Evolutionary conservation across 1,140 invertebrate genomes (phyloP), one percentile per base, ranked within the genome.

Genomic region (Aphidius ervi): DNA sequence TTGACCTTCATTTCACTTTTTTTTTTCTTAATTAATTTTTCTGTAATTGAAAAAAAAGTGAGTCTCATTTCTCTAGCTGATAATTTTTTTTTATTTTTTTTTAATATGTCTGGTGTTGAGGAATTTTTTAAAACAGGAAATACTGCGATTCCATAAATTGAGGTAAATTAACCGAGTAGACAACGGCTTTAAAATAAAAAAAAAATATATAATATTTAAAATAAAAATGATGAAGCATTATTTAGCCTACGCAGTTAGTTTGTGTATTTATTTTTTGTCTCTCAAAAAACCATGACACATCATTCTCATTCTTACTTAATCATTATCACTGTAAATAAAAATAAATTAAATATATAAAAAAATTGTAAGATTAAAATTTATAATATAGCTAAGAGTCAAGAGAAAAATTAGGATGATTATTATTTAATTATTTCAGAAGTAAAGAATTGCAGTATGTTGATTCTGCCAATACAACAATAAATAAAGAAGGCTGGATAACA

Each of bases 401-500:
- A 23, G 5, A 49, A 49, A 49, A 49, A 3, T 9, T 20, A 3
- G 43, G 7, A 9, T 31, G 23, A 1, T 31, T 31, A 31, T 58
- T 68, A 40, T 54, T 63, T 7, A 57, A 67, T 67, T 59, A 62
- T 81, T 80, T 45, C 67, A 88, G 86, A 37, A 83, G 84, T 67
- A 73, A 83, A 62, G 84, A 88, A 70, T 75, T 90, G 68, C 84
- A 89, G 68, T 85, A 83, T 64, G 81, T 89, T 8, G 83, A 86
- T 40, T 78, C 86, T 8, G 79, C 85, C 16, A 88, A 89, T 67
- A 85, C 85, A 0, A 87, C 83, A 39, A 77, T 78, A 0, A 76
- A 76, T 9, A 82, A 82, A 57, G 84, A 88, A 63, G 91, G 91
- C 5, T 94, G 92, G 92, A 68, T 93, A 53, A 84, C 86, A 48